Percentiles rank a stretch among this genome's conserved stretches.
phyloP scores from a whole-genome alignment of 2,113 vertebrate species.

The Osmerus eperlanus region DNA sequence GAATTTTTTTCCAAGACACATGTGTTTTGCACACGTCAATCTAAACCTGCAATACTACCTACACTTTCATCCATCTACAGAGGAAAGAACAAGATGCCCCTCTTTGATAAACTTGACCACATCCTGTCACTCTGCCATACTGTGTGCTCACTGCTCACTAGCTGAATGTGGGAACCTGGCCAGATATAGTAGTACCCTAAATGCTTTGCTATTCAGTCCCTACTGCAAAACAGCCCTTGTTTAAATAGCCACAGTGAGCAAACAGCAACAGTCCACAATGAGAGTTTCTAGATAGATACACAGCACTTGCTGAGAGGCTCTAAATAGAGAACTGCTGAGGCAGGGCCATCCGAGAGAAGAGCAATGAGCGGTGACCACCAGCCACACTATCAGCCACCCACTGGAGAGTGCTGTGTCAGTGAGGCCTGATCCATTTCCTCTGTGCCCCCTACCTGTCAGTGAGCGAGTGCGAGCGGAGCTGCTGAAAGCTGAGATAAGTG shows the following conservation, averaged over 20 bases:
- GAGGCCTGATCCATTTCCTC: slow-evolving; percentile 35
- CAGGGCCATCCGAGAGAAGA: neutral
- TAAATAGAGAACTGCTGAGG: slow-evolving; percentile 56
- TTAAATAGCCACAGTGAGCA: slow-evolving; percentile 49
- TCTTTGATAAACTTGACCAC: neutral
- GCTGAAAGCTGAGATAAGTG: slow-evolving; percentile 6
- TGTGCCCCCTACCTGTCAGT: slow-evolving; percentile 27
- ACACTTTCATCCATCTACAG: neutral
- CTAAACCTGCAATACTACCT: too few relatives aligned
- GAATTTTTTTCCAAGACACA: too few relatives aligned
- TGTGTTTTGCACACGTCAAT: too few relatives aligned
- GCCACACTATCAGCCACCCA: slow-evolving; percentile 40
- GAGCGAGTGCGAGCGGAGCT: neutral
- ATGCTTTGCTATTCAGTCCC: neutral
- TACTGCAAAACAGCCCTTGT: slow-evolving; percentile 26
- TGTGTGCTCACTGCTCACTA: neutral
- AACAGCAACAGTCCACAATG: slow-evolving; percentile 43
- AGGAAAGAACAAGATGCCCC: neutral
- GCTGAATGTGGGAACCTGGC: neutral
- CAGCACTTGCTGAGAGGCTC: slow-evolving; percentile 40
- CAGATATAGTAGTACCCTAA: slow-evolving; percentile 5
- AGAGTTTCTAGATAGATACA: slow-evolving; percentile 32
- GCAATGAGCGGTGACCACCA: slow-evolving; percentile 15
- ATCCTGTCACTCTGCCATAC: slow-evolving; percentile 1
- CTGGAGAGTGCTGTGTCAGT: slow-evolving; percentile 20